Percentiles rank a stretch among this genome's conserved stretches.
These are phyloP conservation scores for Sebastes trivittatus DNA, from an alignment of 2,797 vertebrate genomes.

Conservation along the genomic window DNA sequence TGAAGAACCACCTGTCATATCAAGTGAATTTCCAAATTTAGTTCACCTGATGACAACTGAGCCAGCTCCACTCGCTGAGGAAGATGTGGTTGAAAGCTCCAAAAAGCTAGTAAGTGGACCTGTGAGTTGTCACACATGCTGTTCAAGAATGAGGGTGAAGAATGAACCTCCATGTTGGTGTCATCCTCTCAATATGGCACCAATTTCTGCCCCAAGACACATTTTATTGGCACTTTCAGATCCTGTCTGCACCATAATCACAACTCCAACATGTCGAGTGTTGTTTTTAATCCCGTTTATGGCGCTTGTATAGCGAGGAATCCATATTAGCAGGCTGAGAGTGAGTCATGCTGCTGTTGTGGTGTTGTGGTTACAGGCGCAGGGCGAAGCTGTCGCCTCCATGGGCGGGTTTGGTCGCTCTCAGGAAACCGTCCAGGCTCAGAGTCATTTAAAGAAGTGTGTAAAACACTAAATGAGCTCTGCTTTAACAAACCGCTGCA, in stretches of 20 bases:
- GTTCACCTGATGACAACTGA: too few species aligned
- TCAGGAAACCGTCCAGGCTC: slow-evolving; percentile 66
- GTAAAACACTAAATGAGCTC: slow-evolving; percentile 76
- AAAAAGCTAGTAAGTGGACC: background rate
- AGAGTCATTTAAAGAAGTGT: slow-evolving; percentile 68
- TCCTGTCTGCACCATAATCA: slow-evolving; percentile 44
- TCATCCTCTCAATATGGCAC: background rate
- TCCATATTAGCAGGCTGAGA: slow-evolving; percentile 20
- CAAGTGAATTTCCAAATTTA: too few species aligned
- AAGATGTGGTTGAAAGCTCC: too few species aligned
- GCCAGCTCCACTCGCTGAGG: too few species aligned
- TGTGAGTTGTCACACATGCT: background rate
- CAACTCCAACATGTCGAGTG: slow-evolving; percentile 33
- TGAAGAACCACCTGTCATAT: too few species aligned
- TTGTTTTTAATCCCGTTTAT: slow-evolving; percentile 54
- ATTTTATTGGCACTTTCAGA: slow-evolving; percentile 31
- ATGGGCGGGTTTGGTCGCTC: slow-evolving; percentile 63
- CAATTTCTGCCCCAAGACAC: slow-evolving; percentile 1
- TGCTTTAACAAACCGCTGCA: slow-evolving; percentile 54
- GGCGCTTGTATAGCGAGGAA: slow-evolving; percentile 20
- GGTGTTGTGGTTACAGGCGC: slow-evolving; percentile 66
- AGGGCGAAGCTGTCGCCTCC: slow-evolving; percentile 67
- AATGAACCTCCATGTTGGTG: background rate
- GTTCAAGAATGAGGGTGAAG: too few species aligned
- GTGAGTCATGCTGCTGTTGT: slow-evolving; percentile 61